Base-by-base conservation (phyloP, 53 echinoderm and acorn worm genomes). In the Apostichopus leukothele region DNA sequence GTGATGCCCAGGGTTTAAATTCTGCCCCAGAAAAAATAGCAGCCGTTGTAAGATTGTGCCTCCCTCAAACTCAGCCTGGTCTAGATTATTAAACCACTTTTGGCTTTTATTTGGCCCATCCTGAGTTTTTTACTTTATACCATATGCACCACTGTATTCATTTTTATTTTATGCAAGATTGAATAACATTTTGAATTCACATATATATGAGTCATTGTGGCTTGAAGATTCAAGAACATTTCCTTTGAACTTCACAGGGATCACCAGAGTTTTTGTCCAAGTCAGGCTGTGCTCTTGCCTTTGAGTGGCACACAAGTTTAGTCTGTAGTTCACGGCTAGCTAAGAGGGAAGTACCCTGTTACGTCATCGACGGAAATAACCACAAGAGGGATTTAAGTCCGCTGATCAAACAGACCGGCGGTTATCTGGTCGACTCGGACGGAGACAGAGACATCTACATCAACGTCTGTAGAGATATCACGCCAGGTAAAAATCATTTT, bases 381-480 rank as follows among this genome's bases (percentile, higher is more conserved):
- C 88, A 89, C 19, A 93, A 93, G 75, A 92, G 93, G 12, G 98
- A 98, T 90, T 75, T 98, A 76, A 90, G 93, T 9, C 95, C 98
- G 1, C 91, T 98, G 74, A 90, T 98, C 89, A 98, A 98, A 86
- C 91, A 92, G 68, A 76, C n/a, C 1, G 95, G 95, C 0, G 98
- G 98, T 4, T 96, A 98, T 83, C 83, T 92, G 23, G 95, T 95
- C 0, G 92, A 95, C 74, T 92, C 95, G 0, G 91, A 91, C 1
- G 89, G 75, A 6, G 91, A 89, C 50, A 90, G 89, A 19, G 91
- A 96, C 12, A 73, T 98, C 26, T 98, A 94, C 77, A 98, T 98
- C 90, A 98, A 98, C 67, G 98, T 98, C 5, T 98, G 98, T 86
- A 74, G 98, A 68, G 95, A 98, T 74, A 95, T 98, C 14, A 93